Conservation (phyloP, 2,888 invertebrate species). For the Teleiodes luculella region DNA sequence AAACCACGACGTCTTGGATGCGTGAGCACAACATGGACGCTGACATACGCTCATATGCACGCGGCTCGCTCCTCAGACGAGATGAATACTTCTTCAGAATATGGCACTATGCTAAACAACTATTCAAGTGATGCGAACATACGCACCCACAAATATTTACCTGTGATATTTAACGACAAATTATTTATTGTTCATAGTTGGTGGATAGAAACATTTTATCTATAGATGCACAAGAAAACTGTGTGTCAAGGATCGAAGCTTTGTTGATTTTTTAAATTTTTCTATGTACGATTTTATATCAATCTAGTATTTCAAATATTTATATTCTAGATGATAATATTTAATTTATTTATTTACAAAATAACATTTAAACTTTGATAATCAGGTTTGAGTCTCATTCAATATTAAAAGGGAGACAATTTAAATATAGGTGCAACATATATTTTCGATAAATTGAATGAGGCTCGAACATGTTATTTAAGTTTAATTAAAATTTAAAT, state of each 20-base stretch:
- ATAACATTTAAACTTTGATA: constrained; percentile 31
- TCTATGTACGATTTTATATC: constrained; percentile 45
- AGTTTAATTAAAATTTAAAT: constrained; percentile 29
- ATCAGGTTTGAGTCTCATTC: constrained; percentile 50
- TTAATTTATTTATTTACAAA: constrained; percentile 55
- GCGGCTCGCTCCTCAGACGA: constrained; percentile 87
- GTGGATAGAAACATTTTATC: constrained; percentile 40
- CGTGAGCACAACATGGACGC: constrained; percentile 96
- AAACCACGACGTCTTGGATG: constrained; percentile 96
- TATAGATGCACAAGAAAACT: constrained; percentile 26
- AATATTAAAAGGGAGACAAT: constrained; percentile 63
- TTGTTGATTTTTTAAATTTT: constrained; percentile 49
- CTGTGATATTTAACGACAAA: constrained; percentile 70
- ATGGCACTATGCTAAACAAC: constrained; percentile 91
- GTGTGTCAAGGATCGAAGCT: constrained; percentile 37
- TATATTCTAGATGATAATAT: constrained; percentile 49
- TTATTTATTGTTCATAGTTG: constrained; percentile 44
- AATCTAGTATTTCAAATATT: constrained; percentile 38
- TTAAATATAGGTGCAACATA: constrained; percentile 71
- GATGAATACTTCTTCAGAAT: constrained; percentile 98
- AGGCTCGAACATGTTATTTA: constrained; percentile 46
- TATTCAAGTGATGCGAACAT: constrained; percentile 82
- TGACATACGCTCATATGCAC: constrained; percentile 93
- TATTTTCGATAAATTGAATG: constrained; percentile 64
- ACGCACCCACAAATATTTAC: constrained; percentile 57